Percentiles rank a stretch among this genome's conserved stretches.
Evolutionary conservation across 2,113 vertebrate genomes (phyloP).

Genomic region (Formicarius rufipectus): DNA sequence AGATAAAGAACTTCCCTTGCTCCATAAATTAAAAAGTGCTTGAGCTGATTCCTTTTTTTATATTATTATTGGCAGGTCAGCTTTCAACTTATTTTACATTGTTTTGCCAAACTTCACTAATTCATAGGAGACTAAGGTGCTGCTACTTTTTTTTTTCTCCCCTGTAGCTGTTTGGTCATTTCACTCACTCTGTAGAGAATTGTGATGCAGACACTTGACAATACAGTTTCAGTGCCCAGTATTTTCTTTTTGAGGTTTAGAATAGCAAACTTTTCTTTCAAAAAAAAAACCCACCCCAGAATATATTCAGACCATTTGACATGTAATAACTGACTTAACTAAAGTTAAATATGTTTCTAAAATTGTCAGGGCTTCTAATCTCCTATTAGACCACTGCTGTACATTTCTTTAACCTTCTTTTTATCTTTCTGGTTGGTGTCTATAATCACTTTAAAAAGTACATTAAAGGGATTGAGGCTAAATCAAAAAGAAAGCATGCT

Average conservation of each 20-base stretch:
- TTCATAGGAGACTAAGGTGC: not conserved
- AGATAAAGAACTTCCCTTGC: not conserved
- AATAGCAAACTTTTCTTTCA: not conserved
- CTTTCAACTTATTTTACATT: not conserved
- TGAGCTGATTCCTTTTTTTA: not conserved
- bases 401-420: slow-evolving; percentile 53
- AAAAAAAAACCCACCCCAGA: not conserved
- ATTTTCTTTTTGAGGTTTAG: not conserved
- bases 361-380: not conserved
- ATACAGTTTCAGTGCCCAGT: not conserved
- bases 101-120: not conserved
- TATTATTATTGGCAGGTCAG: not conserved
- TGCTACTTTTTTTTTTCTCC: not conserved
- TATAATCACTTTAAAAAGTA: slow-evolving; percentile 49
- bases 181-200: not conserved
- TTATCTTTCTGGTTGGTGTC: slow-evolving; percentile 57
- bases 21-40: not conserved
- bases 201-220: slow-evolving; percentile 18
- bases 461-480: slow-evolving; percentile 57
- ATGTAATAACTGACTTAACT: not conserved
- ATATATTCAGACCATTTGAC: not conserved
- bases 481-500: slow-evolving; percentile 58
- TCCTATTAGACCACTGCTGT: slow-evolving; percentile 10
- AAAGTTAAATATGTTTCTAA: not conserved
- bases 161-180: not conserved